These are phyloP conservation scores for Sinohyriopsis cumingii DNA, from an alignment of 2,888 invertebrate genomes.

Conservation along the genomic window DNA sequence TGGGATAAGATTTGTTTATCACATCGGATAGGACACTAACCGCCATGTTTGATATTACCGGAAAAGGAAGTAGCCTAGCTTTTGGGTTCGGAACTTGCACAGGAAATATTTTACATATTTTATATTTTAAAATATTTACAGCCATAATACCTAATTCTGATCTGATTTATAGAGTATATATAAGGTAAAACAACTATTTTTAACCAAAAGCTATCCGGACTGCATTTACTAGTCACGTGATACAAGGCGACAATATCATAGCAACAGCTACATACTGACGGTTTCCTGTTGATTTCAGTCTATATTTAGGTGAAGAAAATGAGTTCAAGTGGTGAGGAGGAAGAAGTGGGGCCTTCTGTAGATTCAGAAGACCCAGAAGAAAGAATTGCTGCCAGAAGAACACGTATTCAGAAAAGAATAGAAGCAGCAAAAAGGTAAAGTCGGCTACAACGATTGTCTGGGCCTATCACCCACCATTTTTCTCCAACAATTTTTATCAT, in stretches of 20 bases:
- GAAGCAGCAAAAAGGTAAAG: constrained; percentile 60
- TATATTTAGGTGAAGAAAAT: constrained; percentile 36
- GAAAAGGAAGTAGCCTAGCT: constrained; percentile 50
- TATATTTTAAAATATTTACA: background rate
- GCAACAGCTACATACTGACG: constrained; percentile 28
- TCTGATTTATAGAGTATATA: too few relatives aligned
- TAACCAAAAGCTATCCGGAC: too few relatives aligned
- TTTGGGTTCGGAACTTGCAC: constrained; percentile 1
- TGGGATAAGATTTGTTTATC: too few relatives aligned
- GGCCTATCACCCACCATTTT: background rate
- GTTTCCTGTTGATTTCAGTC: background rate
- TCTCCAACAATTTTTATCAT: background rate
- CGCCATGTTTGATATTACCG: constrained; percentile 57
- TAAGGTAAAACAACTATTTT: too few relatives aligned
- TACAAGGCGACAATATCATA: constrained; percentile 28
- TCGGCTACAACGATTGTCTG: background rate
- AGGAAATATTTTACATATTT: background rate
- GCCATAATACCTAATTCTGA: too few relatives aligned
- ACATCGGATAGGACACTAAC: constrained; percentile 33
- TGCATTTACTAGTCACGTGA: constrained; percentile 23
- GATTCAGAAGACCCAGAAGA: constrained; percentile 80
- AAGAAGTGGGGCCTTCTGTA: constrained; percentile 69
- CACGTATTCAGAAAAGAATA: constrained; percentile 78
- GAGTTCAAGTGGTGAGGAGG: constrained; percentile 69
- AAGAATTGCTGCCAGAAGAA: constrained; percentile 80